phyloP scores from a whole-genome alignment of 2,113 vertebrate species.

The Lates calcarifer region DNA sequence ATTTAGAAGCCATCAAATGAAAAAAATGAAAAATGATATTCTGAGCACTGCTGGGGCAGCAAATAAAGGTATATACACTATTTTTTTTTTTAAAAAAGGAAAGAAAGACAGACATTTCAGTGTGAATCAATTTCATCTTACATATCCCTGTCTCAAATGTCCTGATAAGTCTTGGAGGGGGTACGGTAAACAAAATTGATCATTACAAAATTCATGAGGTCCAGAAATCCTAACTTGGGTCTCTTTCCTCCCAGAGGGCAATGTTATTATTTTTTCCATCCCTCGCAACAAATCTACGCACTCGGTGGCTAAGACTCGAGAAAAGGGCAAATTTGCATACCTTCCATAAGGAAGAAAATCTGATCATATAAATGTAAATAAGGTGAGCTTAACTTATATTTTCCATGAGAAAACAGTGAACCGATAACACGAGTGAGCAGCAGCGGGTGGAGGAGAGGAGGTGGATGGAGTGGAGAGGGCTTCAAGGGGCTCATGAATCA shows the following conservation, averaged over 20 bases:
- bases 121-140: constrained; percentile 72
- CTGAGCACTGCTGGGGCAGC: constrained; percentile 40
- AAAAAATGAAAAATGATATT: constrained; percentile 69
- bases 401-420: constrained; percentile 79
- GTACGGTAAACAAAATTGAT: constrained; percentile 80
- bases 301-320: constrained; percentile 66
- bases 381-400: constrained; percentile 84
- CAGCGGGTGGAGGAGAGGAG: constrained; percentile 47
- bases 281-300: constrained; percentile 70
- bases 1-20: constrained; percentile 62
- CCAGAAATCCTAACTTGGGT: constrained; percentile 74
- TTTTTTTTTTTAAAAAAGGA: not conserved
- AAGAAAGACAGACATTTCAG: constrained; percentile 40
- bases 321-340: constrained; percentile 87
- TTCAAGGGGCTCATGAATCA: constrained; percentile 60
- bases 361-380: constrained; percentile 90
- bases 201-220: constrained; percentile 85
- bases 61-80: constrained; percentile 11
- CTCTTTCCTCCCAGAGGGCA: constrained; percentile 80
- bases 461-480: constrained; percentile 64
- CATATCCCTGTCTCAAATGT: constrained; percentile 62
- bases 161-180: constrained; percentile 56
- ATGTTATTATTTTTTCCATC: constrained; percentile 73
- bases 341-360: constrained; percentile 83
- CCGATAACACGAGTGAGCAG: constrained; percentile 74